phyloP scores from a whole-genome alignment of 2,797 vertebrate species.

The Poecile montanus region DNA sequence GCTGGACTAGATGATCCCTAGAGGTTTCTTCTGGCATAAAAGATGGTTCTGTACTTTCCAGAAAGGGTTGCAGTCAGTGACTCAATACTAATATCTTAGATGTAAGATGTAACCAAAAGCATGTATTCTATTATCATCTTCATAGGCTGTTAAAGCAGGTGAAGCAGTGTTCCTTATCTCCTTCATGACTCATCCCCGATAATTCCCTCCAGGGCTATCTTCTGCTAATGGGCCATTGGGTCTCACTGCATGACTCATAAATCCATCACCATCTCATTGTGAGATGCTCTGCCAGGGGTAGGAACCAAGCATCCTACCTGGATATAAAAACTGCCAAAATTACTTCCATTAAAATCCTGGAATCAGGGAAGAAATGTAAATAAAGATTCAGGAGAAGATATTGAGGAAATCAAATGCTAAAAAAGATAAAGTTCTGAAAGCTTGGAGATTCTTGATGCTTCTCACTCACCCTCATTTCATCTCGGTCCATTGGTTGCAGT shows the following conservation, averaged over 20 bases:
- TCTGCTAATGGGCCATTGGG: neutral
- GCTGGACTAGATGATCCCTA: neutral
- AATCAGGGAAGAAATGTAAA: too few relatives aligned
- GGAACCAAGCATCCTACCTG: neutral
- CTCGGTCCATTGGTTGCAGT: neutral
- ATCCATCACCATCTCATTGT: neutral
- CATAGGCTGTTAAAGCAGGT: neutral
- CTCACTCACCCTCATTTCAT: neutral
- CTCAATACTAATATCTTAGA: neutral
- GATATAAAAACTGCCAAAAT: neutral
- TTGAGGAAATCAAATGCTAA: too few relatives aligned
- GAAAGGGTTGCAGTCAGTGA: neutral
- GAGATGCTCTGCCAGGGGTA: neutral
- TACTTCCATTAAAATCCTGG: too few relatives aligned
- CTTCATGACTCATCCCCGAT: neutral
- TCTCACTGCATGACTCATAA: neutral
- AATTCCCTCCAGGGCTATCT: neutral
- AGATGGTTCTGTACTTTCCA: neutral
- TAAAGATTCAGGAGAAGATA: too few relatives aligned
- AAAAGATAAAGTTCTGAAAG: too few relatives aligned
- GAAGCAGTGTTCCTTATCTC: neutral
- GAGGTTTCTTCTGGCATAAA: neutral
- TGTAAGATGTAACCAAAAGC: neutral
- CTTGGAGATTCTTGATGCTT: neutral
- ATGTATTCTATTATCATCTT: neutral